Percentiles rank a stretch among this genome's conserved stretches.
Evolutionary conservation across 2,113 vertebrate species (phyloP).

Genomic region (Euleptes europaea): DNA sequence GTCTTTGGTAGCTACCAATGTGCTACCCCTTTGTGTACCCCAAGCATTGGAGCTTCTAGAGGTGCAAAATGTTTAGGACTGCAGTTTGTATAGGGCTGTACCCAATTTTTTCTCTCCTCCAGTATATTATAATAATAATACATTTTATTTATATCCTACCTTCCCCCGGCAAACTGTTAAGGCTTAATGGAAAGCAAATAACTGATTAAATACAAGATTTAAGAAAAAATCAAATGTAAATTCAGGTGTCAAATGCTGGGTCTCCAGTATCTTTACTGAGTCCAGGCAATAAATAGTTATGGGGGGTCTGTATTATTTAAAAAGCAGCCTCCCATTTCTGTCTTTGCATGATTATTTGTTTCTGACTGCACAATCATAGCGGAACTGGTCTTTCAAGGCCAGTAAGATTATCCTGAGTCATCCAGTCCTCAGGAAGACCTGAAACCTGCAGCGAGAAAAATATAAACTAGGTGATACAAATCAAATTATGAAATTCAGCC

Average conservation of each 20-base stretch:
- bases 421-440: not conserved
- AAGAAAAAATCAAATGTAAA: not conserved
- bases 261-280: not conserved
- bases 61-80: not conserved
- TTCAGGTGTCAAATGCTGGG: not conserved
- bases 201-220: not conserved
- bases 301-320: not conserved
- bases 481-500: not conserved
- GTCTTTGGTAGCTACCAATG: too few relatives aligned
- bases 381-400: not conserved
- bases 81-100: not conserved
- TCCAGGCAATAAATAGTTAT: not conserved
- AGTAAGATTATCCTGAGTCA: not conserved
- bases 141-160: too few relatives aligned
- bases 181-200: not conserved
- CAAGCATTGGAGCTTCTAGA: not conserved
- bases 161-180: too few relatives aligned
- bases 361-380: not conserved
- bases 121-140: too few relatives aligned
- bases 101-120: not conserved
- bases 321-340: not conserved
- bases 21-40: not conserved
- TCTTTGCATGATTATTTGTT: not conserved
- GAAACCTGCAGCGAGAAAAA: not conserved
- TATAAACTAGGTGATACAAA: not conserved